A percentile compares a stretch with the other conserved stretches of the same genome.
Evolutionary conservation across 2,113 vertebrate genomes (phyloP).

Genomic region (Struthidea cinerea): DNA sequence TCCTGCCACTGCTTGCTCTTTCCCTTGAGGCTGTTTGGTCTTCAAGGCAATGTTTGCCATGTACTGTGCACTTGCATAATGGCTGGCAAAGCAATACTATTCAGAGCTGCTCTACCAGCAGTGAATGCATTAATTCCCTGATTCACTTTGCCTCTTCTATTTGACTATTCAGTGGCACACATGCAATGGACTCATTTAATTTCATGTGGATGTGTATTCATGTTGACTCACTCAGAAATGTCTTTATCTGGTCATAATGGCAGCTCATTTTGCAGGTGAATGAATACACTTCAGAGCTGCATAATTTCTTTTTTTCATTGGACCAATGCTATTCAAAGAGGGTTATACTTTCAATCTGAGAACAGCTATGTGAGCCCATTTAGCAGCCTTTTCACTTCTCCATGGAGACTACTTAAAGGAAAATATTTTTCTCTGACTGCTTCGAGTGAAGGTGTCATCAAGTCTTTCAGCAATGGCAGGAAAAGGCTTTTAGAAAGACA

Average conservation of each 20-base stretch:
- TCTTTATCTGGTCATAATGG: neutral
- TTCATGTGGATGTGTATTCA: neutral
- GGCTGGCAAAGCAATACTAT: neutral
- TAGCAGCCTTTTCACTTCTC: slow-evolving; percentile 43
- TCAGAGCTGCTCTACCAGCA: neutral
- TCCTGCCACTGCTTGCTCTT: neutral
- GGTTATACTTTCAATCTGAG: slow-evolving; percentile 49
- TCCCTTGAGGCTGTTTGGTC: neutral
- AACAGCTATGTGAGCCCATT: slow-evolving; percentile 50
- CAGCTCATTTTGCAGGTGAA: slow-evolving; percentile 14
- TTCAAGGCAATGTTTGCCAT: neutral
- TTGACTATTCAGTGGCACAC: neutral
- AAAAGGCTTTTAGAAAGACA: slow-evolving; percentile 9
- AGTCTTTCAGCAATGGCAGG: neutral
- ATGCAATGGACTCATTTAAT: neutral
- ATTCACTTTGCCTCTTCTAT: neutral
- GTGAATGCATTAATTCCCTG: neutral
- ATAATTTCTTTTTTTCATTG: neutral
- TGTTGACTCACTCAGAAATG: neutral
- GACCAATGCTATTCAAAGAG: slow-evolving; percentile 26
- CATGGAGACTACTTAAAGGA: slow-evolving; percentile 20
- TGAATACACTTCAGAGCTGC: neutral
- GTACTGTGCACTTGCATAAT: neutral
- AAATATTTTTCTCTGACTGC: neutral
- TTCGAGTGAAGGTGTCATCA: neutral